Evolutionary conservation across 2,888 invertebrate genomes (phyloP).

Genomic region (Ypsolopha scabrella): DNA sequence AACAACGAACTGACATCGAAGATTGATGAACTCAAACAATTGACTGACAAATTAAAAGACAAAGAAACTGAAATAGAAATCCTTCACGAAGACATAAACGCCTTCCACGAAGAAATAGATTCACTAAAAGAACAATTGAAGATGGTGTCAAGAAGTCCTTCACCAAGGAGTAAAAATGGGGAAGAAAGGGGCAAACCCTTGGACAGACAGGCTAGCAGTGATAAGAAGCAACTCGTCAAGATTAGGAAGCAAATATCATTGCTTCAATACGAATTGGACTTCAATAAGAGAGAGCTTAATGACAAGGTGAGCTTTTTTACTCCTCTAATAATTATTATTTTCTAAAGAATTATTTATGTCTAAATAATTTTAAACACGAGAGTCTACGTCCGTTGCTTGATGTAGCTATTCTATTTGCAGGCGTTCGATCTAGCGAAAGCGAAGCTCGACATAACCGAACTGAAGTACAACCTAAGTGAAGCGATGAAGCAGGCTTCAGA

Average conservation of each 20-base stretch:
- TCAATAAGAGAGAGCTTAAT: slow-evolving; percentile 59
- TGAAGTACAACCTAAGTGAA: slow-evolving; percentile 56
- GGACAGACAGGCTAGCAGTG: slow-evolving; percentile 62
- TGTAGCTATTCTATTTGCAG: slow-evolving; percentile 17
- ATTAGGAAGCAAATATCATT: slow-evolving; percentile 53
- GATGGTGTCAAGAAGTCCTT: slow-evolving; percentile 64
- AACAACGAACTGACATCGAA: slow-evolving; percentile 48
- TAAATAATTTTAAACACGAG: no score
- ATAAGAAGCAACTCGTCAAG: slow-evolving; percentile 70
- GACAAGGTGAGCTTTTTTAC: slow-evolving; percentile 39
- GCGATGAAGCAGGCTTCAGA: slow-evolving; percentile 50
- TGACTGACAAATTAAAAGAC: slow-evolving; percentile 57
- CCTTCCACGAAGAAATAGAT: slow-evolving; percentile 63
- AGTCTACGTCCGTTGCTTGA: no score
- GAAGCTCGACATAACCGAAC: slow-evolving; percentile 56
- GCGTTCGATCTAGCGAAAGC: slow-evolving; percentile 64
- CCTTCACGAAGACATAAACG: slow-evolving; percentile 57
- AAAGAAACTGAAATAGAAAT: slow-evolving; percentile 69
- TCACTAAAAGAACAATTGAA: slow-evolving; percentile 54
- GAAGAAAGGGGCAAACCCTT: slow-evolving; percentile 61
- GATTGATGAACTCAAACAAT: slow-evolving; percentile 47
- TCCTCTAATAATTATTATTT: no score
- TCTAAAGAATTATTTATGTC: no score
- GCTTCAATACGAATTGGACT: slow-evolving; percentile 57
- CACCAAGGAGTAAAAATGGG: slow-evolving; percentile 67